These are phyloP conservation scores for Apostichopus californicus DNA, from an alignment of 35 echinoderm and acorn worm species.

Conservation along the genomic window DNA sequence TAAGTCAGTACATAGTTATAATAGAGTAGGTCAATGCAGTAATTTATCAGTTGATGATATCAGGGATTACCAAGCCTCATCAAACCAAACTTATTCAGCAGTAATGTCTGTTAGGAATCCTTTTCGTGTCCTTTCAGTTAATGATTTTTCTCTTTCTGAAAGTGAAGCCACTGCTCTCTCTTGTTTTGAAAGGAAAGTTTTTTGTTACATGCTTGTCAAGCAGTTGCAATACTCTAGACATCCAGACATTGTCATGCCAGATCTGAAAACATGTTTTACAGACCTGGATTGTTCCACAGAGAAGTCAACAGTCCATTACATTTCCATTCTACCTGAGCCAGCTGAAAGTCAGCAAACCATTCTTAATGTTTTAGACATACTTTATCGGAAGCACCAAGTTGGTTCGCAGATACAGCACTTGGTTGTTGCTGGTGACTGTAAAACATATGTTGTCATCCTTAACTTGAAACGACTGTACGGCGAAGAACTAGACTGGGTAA, in stretches of 20 bases:
- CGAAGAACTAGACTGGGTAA: slow-evolving; percentile 59
- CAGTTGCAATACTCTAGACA: neutral
- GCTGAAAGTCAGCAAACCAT: slow-evolving; percentile 63
- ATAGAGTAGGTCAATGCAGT: neutral
- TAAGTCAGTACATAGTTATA: neutral
- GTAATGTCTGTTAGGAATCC: neutral
- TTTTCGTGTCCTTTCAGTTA: neutral
- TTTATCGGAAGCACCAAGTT: slow-evolving; percentile 52
- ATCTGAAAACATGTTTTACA: slow-evolving; percentile 12
- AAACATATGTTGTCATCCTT: slow-evolving; percentile 55
- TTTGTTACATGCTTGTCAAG: slow-evolving; percentile 6
- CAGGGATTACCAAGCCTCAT: neutral
- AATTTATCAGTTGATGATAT: neutral
- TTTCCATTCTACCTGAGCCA: slow-evolving; percentile 55
- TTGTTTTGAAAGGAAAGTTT: neutral
- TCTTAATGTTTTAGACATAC: slow-evolving; percentile 30
- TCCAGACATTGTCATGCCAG: slow-evolving; percentile 2
- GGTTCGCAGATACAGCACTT: slow-evolving; percentile 44
- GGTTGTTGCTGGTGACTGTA: slow-evolving; percentile 68
- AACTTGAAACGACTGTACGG: slow-evolving; percentile 70
- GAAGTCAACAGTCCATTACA: slow-evolving; percentile 46
- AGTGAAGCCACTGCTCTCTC: neutral
- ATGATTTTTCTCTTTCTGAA: neutral
- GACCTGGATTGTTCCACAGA: slow-evolving; percentile 21
- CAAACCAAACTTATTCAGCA: neutral